Evolutionary conservation across 2,113 vertebrate species (phyloP).

Genomic region (Poecile atricapillus): DNA sequence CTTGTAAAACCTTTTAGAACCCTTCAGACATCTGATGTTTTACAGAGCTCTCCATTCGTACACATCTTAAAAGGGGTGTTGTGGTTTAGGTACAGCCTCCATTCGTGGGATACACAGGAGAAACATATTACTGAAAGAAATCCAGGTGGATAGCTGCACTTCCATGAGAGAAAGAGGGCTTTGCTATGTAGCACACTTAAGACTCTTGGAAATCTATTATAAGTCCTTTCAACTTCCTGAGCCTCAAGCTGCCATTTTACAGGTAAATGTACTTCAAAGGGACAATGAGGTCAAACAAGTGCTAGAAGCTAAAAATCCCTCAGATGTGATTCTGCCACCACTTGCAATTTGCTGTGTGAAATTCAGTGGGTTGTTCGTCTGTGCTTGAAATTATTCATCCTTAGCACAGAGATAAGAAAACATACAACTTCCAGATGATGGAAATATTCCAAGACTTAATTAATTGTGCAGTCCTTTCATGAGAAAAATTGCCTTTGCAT

Average conservation of each 20-base stretch:
- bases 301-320: not conserved
- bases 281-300: not conserved
- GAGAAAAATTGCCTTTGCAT: not conserved
- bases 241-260: not conserved
- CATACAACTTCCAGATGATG: not conserved
- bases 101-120: not conserved
- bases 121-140: not conserved
- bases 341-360: not conserved
- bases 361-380: not conserved
- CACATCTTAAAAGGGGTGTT: not conserved
- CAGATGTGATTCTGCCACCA: not conserved
- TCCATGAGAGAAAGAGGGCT: not conserved
- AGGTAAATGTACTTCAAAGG: conserved; percentile 15
- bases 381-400: not conserved
- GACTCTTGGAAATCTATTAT: not conserved
- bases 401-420: not conserved
- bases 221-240: not conserved
- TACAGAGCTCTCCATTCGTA: not conserved
- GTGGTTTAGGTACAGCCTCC: not conserved
- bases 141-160: not conserved
- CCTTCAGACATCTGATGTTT: not conserved
- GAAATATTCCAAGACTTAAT: not conserved
- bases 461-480: not conserved
- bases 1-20: not conserved
- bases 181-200: not conserved